phyloP scores from a whole-genome alignment of 2,113 vertebrate species.

The human region GRCh38 chr18:41198001-41198500 shows the following conservation, averaged over 20 bases:
- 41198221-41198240: neutral
- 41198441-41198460: neutral
- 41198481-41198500: neutral
- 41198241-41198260: neutral
- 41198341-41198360: neutral
- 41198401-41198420: too few species aligned
- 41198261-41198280: neutral
- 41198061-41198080: neutral
- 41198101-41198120: constrained; percentile 12
- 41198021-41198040: neutral
- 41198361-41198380: neutral
- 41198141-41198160: neutral
- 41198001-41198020: neutral
- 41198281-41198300: neutral
- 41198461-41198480: neutral
- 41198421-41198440: neutral
- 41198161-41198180: neutral
- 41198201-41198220: neutral
- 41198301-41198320: neutral
- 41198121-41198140: constrained; percentile 11
- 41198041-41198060: neutral
- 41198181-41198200: neutral
- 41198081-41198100: constrained; percentile 37
- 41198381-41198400: neutral
- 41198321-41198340: neutral